Percentiles rank a stretch among this genome's conserved stretches.
phyloP scores from a whole-genome alignment of 2,113 vertebrate species.

The Carettochelys insculpta region DNA sequence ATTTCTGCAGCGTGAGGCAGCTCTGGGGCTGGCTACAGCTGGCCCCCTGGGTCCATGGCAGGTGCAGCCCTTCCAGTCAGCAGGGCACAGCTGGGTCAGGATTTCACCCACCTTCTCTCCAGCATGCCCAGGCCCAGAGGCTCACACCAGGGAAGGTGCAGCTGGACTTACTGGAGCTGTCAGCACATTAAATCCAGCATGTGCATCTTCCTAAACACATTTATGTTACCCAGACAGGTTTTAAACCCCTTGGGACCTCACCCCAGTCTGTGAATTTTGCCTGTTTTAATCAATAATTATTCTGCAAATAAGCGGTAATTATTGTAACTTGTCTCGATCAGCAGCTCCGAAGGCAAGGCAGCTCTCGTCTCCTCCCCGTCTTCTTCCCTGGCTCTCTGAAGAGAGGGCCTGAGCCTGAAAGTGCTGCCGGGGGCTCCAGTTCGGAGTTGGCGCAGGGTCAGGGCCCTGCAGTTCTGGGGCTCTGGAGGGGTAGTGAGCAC shows the following conservation, averaged over 20 bases:
- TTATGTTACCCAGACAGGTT: neutral
- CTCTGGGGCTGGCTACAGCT: neutral
- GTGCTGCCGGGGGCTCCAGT: neutral
- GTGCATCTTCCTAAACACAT: neutral
- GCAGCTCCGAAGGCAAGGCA: rapidly evolving
- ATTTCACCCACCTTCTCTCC: neutral
- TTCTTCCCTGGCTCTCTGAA: neutral
- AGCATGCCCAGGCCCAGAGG: neutral
- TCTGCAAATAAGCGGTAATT: neutral
- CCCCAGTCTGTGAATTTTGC: neutral
- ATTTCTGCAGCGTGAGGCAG: neutral
- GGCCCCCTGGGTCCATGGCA: neutral
- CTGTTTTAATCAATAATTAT: neutral
- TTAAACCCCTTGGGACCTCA: neutral
- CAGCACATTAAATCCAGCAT: neutral
- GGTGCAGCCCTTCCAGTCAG: neutral
- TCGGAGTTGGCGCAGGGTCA: neutral
- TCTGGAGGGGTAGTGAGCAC: neutral
- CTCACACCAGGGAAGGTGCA: rapidly evolving
- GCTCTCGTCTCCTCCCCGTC: neutral
- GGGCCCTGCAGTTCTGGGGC: neutral
- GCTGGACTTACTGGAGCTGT: neutral
- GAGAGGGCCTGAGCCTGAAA: neutral
- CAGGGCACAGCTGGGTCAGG: neutral
- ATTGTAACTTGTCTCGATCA: neutral